Evolutionary conservation across 2,888 invertebrate genomes (phyloP).

Genomic region (Alloscopus bannaensis): DNA sequence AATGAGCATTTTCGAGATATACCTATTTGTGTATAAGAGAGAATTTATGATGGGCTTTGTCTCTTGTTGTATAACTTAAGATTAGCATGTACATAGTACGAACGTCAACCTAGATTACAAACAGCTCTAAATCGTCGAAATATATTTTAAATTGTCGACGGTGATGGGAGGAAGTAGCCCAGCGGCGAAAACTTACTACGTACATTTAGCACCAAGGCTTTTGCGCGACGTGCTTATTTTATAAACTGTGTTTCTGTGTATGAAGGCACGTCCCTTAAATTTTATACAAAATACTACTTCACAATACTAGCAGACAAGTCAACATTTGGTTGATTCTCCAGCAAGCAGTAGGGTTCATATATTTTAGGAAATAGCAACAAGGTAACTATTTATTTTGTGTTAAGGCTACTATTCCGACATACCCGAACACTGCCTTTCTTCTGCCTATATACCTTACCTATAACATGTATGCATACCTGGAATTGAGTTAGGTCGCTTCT

Average conservation of each 20-base stretch:
- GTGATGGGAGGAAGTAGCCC: conserved; percentile 13
- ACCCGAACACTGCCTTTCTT: neutral
- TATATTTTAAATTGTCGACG: too few species aligned
- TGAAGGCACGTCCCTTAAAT: neutral
- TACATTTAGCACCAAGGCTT: conserved; percentile 10
- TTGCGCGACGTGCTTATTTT: neutral
- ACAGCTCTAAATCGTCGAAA: too few species aligned
- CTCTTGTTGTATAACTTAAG: too few species aligned
- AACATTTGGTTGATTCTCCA: too few species aligned
- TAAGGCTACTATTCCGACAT: neutral
- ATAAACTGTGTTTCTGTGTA: neutral
- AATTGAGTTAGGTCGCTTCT: conserved; percentile 58
- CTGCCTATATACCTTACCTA: neutral
- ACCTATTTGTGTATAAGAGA: too few species aligned
- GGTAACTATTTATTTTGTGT: conserved; percentile 1
- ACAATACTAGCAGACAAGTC: conserved; percentile 16
- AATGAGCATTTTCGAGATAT: too few species aligned
- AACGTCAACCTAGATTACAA: too few species aligned
- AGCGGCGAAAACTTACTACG: neutral
- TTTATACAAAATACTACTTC: conserved; percentile 22
- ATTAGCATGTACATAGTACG: too few species aligned
- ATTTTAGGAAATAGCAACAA: conserved; percentile 37
- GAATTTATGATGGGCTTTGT: too few species aligned
- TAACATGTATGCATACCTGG: conserved; percentile 35
- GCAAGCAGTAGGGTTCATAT: conserved; percentile 18